Percentiles rank a stretch among this genome's conserved stretches.
Evolutionary conservation across 2,113 vertebrate species (phyloP).

Genomic region (Ornithorhynchus anatinus): DNA sequence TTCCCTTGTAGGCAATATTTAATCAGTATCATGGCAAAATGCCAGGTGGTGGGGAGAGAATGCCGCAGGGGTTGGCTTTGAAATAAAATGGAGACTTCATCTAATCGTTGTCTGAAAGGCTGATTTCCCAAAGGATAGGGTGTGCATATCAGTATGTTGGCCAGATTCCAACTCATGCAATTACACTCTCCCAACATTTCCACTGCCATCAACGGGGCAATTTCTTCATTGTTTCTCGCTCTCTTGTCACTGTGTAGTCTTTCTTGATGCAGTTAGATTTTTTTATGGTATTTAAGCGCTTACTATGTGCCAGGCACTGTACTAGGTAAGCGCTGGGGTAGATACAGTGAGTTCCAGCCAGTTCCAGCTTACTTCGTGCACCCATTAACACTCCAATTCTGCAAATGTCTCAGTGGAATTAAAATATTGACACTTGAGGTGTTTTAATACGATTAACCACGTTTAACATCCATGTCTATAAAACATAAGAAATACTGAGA

Average conservation of each 20-base stretch:
- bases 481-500: too few relatives aligned
- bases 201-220: too few relatives aligned
- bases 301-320: too few relatives aligned
- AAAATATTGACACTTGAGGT: too few relatives aligned
- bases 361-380: too few relatives aligned
- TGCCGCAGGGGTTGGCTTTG: background rate
- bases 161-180: constrained; percentile 40
- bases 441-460: too few relatives aligned
- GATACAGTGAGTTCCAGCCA: too few relatives aligned
- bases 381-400: too few relatives aligned
- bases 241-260: background rate
- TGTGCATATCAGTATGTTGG: constrained; percentile 28
- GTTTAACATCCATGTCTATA: too few relatives aligned
- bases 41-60: background rate
- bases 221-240: constrained; percentile 28
- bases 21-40: background rate
- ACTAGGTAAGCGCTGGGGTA: too few relatives aligned
- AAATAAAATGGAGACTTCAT: constrained; percentile 16
- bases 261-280: background rate
- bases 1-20: background rate
- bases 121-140: constrained; percentile 4
- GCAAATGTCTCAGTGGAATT: too few relatives aligned
- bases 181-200: constrained; percentile 40
- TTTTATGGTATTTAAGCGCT: too few relatives aligned
- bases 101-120: background rate